These are phyloP conservation scores for Tapera naevia DNA, from an alignment of 2,797 vertebrate species.

Conservation along the genomic window DNA sequence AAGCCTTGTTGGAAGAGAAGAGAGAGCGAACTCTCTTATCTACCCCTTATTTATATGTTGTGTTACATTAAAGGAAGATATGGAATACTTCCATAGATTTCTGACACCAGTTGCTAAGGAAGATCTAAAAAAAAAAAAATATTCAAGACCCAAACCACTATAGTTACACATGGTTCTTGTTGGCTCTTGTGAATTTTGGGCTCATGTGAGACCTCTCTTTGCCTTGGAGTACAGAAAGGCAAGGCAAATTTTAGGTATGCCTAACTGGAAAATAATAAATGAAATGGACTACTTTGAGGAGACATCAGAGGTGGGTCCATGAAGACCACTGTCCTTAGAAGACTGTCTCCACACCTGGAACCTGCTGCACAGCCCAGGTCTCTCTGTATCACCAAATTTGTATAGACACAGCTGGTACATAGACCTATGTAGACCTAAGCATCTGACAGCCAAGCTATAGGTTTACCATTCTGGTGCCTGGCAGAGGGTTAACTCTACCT, in stretches of 20 bases:
- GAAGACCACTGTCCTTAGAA: background rate
- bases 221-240: background rate
- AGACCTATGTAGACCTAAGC: background rate
- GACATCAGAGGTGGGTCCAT: background rate
- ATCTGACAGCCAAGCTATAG: fast-evolving
- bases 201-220: background rate
- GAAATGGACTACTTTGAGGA: background rate
- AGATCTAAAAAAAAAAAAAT: too few relatives aligned
- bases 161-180: fast-evolving
- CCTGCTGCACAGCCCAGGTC: background rate
- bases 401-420: background rate
- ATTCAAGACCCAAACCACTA: too few relatives aligned
- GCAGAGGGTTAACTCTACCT: background rate
- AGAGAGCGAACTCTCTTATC: too few relatives aligned
- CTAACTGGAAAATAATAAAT: background rate
- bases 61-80: too few relatives aligned
- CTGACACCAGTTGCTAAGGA: too few relatives aligned
- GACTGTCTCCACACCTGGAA: fast-evolving
- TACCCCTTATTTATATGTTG: too few relatives aligned
- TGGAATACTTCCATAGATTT: too few relatives aligned
- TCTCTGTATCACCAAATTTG: background rate
- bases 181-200: background rate
- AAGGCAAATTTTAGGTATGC: background rate
- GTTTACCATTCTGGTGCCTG: background rate
- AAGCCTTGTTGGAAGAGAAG: too few relatives aligned